These are phyloP conservation scores for Polia nebulosa DNA, from an alignment of 2,888 invertebrate genomes.

Conservation along the genomic window DNA sequence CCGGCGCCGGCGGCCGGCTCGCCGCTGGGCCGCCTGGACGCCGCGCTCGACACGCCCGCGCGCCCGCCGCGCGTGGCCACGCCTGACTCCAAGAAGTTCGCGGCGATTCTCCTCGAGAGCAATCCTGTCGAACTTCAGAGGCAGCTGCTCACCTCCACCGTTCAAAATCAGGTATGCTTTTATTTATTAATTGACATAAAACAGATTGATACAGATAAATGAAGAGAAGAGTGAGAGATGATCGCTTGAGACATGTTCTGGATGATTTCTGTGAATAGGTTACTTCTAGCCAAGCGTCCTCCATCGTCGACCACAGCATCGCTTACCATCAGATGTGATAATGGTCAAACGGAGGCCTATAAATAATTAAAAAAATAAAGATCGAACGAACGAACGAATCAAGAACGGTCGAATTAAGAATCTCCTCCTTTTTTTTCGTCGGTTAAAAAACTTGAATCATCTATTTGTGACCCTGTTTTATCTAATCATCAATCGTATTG, in stretches of 20 bases:
- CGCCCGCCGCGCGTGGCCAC: conserved; percentile 92
- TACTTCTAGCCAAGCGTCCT: no score
- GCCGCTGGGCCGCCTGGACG: conserved; percentile 93
- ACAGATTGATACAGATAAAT: conserved; percentile 1
- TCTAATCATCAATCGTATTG: conserved; percentile 49
- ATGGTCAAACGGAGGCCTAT: no score
- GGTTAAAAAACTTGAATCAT: conserved; percentile 9
- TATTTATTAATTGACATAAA: not conserved
- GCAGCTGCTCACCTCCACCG: conserved; percentile 95
- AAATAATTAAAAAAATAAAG: no score
- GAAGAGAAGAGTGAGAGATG: conserved; percentile 4
- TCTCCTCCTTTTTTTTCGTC: no score
- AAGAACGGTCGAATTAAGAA: no score
- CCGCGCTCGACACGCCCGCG: conserved; percentile 92
- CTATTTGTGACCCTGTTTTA: conserved; percentile 20
- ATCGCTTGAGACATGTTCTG: not conserved
- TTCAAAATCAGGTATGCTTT: conserved; percentile 94
- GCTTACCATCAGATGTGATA: no score
- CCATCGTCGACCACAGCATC: no score
- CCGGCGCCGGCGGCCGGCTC: conserved; percentile 85
- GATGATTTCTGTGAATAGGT: not conserved
- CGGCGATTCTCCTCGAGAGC: conserved; percentile 95
- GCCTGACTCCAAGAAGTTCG: conserved; percentile 94
- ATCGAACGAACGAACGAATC: no score
- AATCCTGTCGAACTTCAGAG: conserved; percentile 96